Conservation (phyloP, 2,888 invertebrate species). For the Drosophila nr. fundita region DNA sequence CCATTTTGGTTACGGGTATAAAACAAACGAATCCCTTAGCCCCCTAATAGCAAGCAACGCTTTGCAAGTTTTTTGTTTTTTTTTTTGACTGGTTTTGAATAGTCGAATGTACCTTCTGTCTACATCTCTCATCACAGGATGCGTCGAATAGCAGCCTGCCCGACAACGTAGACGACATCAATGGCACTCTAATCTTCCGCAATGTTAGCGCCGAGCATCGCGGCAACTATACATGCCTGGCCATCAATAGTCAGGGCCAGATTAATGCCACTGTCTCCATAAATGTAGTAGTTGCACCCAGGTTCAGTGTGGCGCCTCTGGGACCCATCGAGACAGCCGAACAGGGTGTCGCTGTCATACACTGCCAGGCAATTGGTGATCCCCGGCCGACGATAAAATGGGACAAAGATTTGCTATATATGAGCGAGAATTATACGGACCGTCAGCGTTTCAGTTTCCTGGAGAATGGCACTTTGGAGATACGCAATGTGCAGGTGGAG, state of each 20-base stretch:
- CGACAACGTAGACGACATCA: constrained; percentile 91
- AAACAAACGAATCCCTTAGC: constrained; percentile 47
- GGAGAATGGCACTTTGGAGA: constrained; percentile 92
- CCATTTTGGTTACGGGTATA: constrained; percentile 47
- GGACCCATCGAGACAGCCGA: constrained; percentile 92
- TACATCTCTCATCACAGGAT: constrained; percentile 84
- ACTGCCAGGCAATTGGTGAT: constrained; percentile 95
- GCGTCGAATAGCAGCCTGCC: constrained; percentile 88
- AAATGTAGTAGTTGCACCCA: constrained; percentile 94
- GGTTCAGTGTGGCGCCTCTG: constrained; percentile 90
- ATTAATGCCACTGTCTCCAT: constrained; percentile 94
- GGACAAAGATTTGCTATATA: constrained; percentile 92
- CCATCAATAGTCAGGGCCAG: constrained; percentile 90
- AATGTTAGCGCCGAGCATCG: constrained; percentile 91
- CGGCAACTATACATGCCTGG: constrained; percentile 94
- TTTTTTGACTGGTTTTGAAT: constrained; percentile 66
- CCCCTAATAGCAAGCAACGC: background rate
- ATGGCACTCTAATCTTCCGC: constrained; percentile 93
- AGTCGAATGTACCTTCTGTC: constrained; percentile 34
- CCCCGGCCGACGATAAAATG: constrained; percentile 96
- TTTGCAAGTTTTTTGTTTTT: constrained; percentile 44
- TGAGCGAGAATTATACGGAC: constrained; percentile 85
- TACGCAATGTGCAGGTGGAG: constrained; percentile 90
- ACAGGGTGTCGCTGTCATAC: constrained; percentile 89
- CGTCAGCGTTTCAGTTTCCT: constrained; percentile 87